Conservation (phyloP, 2,797 vertebrate species). For the Protonibea diacanthus region DNA sequence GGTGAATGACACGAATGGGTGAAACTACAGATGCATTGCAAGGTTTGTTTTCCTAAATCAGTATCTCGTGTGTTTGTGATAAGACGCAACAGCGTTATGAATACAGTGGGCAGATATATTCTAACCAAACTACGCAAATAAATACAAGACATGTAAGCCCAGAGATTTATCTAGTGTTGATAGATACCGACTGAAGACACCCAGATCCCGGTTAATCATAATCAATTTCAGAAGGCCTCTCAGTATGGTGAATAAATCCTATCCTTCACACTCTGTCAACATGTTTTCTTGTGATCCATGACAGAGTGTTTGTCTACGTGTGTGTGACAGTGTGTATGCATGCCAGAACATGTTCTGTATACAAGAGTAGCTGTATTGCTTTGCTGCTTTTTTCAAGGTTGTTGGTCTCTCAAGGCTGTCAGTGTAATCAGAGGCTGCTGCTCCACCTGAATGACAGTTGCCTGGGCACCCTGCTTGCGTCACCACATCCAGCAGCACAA, state of each 20-base stretch:
- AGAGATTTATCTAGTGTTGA: slow-evolving; percentile 1
- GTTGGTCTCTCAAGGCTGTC: slow-evolving; percentile 13
- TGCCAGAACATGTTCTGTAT: neutral
- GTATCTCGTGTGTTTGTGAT: neutral
- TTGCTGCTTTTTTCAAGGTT: slow-evolving; percentile 25
- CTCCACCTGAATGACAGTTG: slow-evolving; percentile 49
- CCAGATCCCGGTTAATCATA: slow-evolving; percentile 13
- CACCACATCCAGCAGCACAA: slow-evolving; percentile 27
- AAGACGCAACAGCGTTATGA: slow-evolving; percentile 1
- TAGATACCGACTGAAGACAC: slow-evolving; percentile 2
- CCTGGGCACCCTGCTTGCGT: slow-evolving; percentile 38
- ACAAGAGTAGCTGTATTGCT: neutral
- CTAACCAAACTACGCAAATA: neutral
- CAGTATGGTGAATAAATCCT: slow-evolving; percentile 3
- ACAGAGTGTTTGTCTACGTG: neutral
- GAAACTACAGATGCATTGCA: neutral
- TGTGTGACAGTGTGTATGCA: neutral
- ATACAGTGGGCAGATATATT: neutral
- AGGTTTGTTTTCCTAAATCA: neutral
- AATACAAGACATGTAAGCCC: neutral
- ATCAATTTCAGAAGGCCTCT: slow-evolving; percentile 8
- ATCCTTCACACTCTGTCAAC: neutral
- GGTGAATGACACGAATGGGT: neutral
- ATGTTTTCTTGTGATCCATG: neutral
- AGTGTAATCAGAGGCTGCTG: slow-evolving; percentile 24